These are phyloP conservation scores for Microtus montanus DNA, from an alignment of 2,113 vertebrate species.

Conservation along the genomic window DNA sequence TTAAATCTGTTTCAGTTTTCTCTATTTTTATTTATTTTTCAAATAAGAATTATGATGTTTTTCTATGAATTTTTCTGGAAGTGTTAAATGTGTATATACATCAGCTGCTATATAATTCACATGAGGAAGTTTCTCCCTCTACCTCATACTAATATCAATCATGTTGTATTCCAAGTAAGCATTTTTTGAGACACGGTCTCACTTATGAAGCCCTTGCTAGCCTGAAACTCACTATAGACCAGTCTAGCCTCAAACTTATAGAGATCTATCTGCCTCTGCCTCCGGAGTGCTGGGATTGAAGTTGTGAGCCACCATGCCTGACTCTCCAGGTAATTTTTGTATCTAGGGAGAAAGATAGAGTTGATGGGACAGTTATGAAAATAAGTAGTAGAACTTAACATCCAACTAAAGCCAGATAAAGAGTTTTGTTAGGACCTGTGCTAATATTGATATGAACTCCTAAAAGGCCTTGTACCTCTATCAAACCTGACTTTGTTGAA, in stretches of 20 bases:
- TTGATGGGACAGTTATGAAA: not conserved
- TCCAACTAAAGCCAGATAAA: not conserved
- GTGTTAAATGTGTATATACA: not conserved
- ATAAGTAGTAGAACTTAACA: conserved; percentile 32
- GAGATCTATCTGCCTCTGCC: not conserved
- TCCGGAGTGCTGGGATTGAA: not conserved
- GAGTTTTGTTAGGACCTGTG: conserved; percentile 10
- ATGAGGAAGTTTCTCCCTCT: not conserved
- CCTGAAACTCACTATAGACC: not conserved
- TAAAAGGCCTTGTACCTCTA: not conserved
- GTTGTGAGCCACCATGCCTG: not conserved
- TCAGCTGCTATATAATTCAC: not conserved
- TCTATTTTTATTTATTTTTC: not conserved
- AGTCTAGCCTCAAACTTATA: not conserved
- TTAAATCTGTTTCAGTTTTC: conserved; percentile 20
- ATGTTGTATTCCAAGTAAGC: not conserved
- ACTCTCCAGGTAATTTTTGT: not conserved
- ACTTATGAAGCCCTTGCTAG: not conserved
- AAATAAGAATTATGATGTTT: conserved; percentile 12
- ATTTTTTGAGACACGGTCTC: not conserved
- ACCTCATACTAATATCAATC: not conserved
- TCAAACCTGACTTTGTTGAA: conserved; percentile 2
- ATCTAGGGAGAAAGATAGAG: not conserved
- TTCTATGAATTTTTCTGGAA: conserved; percentile 11
- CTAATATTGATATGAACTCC: conserved; percentile 21